Percentiles rank a stretch among this genome's conserved stretches.
Conservation (phyloP, 2,888 invertebrate genomes). For the Acleris laterana region DNA sequence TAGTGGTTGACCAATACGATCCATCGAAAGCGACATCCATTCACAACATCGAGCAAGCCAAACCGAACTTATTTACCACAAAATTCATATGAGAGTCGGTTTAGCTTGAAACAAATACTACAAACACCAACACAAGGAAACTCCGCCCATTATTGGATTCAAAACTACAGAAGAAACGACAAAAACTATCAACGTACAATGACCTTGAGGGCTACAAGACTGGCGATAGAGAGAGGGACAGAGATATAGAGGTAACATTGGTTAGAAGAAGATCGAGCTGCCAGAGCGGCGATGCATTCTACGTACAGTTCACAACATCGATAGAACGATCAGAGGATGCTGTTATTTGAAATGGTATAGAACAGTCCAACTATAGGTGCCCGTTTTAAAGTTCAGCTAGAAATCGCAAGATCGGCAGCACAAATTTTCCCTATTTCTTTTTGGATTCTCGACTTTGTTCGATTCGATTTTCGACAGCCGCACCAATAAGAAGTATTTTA, state of each 20-base stretch:
- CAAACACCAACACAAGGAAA: conserved; percentile 75
- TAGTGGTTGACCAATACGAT: conserved; percentile 78
- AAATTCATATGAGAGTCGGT: conserved; percentile 50
- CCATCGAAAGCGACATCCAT: conserved; percentile 83
- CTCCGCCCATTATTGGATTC: conserved; percentile 76
- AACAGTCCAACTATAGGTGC: conserved; percentile 44
- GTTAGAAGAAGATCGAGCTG: conserved; percentile 73
- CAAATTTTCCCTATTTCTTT: too few relatives aligned
- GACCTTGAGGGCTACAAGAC: conserved; percentile 70
- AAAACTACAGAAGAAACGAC: conserved; percentile 79
- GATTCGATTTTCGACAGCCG: too few relatives aligned
- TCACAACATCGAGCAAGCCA: conserved; percentile 78
- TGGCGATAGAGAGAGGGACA: conserved; percentile 76
- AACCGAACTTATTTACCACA: conserved; percentile 56
- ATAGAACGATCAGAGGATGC: conserved; percentile 77
- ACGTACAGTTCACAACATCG: conserved; percentile 82
- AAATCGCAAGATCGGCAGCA: not conserved
- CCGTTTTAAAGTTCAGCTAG: conserved; percentile 4
- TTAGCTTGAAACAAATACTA: conserved; percentile 65
- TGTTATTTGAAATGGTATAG: conserved; percentile 80
- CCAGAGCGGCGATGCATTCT: conserved; percentile 79
- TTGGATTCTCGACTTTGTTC: too few relatives aligned
- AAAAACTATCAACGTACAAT: conserved; percentile 78
- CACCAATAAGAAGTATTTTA: too few relatives aligned
- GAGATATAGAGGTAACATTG: conserved; percentile 72